Conservation (phyloP, 2,888 invertebrate species). For the Spodoptera exigua region DNA sequence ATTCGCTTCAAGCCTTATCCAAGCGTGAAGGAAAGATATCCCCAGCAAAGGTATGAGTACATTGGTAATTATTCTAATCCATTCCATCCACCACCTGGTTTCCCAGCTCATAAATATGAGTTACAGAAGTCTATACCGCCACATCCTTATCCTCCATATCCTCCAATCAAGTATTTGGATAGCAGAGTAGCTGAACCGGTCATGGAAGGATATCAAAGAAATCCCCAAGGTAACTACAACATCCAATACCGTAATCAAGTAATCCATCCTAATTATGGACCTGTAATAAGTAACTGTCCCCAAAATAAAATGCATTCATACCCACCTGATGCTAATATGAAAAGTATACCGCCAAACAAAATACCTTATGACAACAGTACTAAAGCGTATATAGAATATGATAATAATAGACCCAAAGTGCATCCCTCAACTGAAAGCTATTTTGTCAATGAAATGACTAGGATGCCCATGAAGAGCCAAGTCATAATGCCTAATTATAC, state of each 20-base stretch:
- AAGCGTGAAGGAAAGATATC: slow-evolving; percentile 78
- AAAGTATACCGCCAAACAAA: slow-evolving; percentile 74
- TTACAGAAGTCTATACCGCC: slow-evolving; percentile 75
- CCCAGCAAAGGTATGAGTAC: slow-evolving; percentile 85
- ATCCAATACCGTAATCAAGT: slow-evolving; percentile 76
- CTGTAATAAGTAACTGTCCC: slow-evolving; percentile 72
- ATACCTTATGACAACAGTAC: slow-evolving; percentile 74
- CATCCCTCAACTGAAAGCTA: slow-evolving; percentile 74
- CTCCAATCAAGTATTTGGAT: slow-evolving; percentile 80
- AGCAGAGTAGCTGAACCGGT: slow-evolving; percentile 75
- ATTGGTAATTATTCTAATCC: slow-evolving; percentile 79
- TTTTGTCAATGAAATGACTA: slow-evolving; percentile 76
- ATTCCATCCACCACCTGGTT: slow-evolving; percentile 77
- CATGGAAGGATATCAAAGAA: slow-evolving; percentile 81
- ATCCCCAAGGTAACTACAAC: slow-evolving; percentile 74
- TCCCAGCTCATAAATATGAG: slow-evolving; percentile 80
- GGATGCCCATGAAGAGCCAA: slow-evolving; percentile 74
- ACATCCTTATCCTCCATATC: slow-evolving; percentile 77
- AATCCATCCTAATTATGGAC: slow-evolving; percentile 77
- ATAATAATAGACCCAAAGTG: slow-evolving; percentile 72
- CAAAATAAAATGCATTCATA: slow-evolving; percentile 79
- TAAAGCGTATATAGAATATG: slow-evolving; percentile 80
- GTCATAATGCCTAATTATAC: slow-evolving; percentile 75
- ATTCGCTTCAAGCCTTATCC: slow-evolving; percentile 84
- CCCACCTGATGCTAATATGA: slow-evolving; percentile 70